These are phyloP conservation scores for Nemotelus nigrinus DNA, from an alignment of 2,888 invertebrate genomes.

Conservation along the genomic window DNA sequence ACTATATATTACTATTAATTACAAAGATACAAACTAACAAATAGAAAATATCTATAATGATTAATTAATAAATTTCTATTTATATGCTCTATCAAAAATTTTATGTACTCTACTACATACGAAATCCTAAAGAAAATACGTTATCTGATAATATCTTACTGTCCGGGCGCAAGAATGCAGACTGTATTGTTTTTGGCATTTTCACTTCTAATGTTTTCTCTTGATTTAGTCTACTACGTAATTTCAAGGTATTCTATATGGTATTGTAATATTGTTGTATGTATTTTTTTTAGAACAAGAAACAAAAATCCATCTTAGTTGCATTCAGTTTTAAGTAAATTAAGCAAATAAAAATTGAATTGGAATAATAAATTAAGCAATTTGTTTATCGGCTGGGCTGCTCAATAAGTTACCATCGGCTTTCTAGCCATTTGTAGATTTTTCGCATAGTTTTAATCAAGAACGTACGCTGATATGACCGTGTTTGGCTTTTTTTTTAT, in stretches of 20 bases:
- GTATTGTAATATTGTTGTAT: neutral
- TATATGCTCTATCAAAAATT: constrained; percentile 19
- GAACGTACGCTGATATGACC: no score
- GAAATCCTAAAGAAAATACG: constrained; percentile 29
- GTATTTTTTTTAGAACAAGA: no score
- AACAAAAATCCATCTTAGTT: no score
- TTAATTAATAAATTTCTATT: constrained; percentile 12
- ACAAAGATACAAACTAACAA: neutral
- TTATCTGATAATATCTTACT: constrained; percentile 54
- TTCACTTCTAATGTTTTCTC: constrained; percentile 67
- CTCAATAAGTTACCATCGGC: no score
- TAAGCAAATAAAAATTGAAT: no score
- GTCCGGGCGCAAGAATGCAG: constrained; percentile 56
- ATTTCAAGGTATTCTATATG: constrained; percentile 64
- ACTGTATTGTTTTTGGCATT: constrained; percentile 66
- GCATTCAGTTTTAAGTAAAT: no score
- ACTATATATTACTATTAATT: no score
- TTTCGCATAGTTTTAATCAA: no score
- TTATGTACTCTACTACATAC: constrained; percentile 46
- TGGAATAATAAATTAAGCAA: no score
- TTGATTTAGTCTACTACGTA: constrained; percentile 66
- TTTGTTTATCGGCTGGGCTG: no score
- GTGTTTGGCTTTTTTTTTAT: no score
- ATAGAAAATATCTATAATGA: constrained; percentile 28
- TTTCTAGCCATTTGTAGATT: no score